These are phyloP conservation scores for Apoda limacodes DNA, from an alignment of 2,888 invertebrate species.

Conservation along the genomic window DNA sequence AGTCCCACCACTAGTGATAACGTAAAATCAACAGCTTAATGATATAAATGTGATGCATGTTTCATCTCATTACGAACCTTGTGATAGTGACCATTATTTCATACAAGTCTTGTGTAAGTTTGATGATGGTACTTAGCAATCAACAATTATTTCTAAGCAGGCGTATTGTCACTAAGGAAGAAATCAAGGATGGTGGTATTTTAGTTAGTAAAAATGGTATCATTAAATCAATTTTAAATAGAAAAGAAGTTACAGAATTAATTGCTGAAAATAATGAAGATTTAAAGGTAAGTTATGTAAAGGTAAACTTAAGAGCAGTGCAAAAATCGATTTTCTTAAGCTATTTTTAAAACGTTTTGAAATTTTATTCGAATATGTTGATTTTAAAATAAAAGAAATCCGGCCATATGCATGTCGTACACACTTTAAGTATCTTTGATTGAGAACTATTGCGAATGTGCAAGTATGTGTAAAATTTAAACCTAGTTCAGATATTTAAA, in stretches of 20 bases:
- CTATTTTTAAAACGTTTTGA: too few species aligned
- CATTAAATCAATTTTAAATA: constrained; percentile 64
- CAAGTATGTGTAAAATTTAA: background rate
- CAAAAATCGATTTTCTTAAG: too few species aligned
- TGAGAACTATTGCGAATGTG: background rate
- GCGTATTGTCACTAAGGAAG: constrained; percentile 62
- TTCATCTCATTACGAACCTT: too few species aligned
- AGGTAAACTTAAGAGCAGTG: too few species aligned
- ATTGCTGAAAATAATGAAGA: constrained; percentile 53
- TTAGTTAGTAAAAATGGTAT: constrained; percentile 70
- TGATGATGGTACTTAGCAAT: constrained; percentile 29
- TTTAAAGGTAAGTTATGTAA: constrained; percentile 71
- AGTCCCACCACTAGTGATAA: constrained; percentile 25
- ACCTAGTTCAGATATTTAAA: background rate
- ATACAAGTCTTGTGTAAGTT: constrained; percentile 22
- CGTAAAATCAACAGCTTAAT: constrained; percentile 17
- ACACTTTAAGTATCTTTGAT: too few species aligned
- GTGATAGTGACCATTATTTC: too few species aligned
- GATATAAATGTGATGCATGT: too few species aligned
- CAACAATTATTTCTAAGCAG: constrained; percentile 55
- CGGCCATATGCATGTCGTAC: too few species aligned
- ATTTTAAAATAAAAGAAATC: too few species aligned
- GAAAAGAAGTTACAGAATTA: constrained; percentile 53
- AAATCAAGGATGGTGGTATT: constrained; percentile 69
- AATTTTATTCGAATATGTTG: too few species aligned